Percentiles rank a stretch among this genome's conserved stretches.
phyloP scores from a whole-genome alignment of 2,113 vertebrate species.

The Pungitius pungitius region DNA sequence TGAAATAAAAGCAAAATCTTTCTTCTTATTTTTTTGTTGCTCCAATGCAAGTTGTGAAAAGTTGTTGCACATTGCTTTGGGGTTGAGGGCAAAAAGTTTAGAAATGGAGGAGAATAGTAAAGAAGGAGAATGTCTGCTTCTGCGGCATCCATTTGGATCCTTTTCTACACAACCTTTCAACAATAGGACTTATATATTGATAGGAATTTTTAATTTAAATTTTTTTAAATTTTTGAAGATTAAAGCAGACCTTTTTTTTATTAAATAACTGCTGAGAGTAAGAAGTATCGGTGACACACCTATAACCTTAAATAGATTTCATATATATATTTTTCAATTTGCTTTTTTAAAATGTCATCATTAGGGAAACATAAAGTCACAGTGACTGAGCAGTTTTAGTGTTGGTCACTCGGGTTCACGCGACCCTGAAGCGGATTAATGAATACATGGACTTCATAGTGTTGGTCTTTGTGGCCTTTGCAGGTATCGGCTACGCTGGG shows the following conservation, averaged over 20 bases:
- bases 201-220: too few relatives aligned
- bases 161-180: neutral
- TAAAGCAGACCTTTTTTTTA: neutral
- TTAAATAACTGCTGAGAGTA: neutral
- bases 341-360: too few relatives aligned
- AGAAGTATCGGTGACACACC: neutral
- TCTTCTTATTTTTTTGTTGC: neutral
- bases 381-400: neutral
- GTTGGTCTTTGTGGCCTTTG: neutral
- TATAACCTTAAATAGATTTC: neutral
- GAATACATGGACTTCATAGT: neutral
- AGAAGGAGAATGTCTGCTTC: neutral
- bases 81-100: neutral
- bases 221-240: neutral
- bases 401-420: neutral
- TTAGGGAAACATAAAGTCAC: neutral
- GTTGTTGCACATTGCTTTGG: neutral
- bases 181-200: too few relatives aligned
- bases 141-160: neutral
- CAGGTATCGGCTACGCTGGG: slow-evolving; percentile 90
- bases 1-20: neutral
- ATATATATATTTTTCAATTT: too few relatives aligned
- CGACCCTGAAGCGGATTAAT: neutral
- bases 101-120: too few relatives aligned
- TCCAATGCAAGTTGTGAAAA: neutral